phyloP scores from a whole-genome alignment of 2,888 invertebrate genomes.

The Scaptomyza cyrtandrae region DNA sequence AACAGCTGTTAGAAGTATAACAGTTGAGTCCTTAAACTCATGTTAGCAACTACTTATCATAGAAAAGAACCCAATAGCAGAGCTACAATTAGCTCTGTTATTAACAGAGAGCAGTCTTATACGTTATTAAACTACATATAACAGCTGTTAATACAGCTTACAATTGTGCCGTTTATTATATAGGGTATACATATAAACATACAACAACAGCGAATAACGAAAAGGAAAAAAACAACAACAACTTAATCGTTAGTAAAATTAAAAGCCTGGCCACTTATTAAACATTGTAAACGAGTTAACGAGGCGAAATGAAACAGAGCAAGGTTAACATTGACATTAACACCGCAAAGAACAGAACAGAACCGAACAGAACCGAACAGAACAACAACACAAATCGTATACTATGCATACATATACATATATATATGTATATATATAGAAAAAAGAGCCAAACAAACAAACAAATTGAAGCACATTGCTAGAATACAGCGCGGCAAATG shows the following conservation, averaged over 20 bases:
- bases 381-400: slow-evolving; percentile 27
- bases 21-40: not conserved
- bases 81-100: not conserved
- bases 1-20: not conserved
- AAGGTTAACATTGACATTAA: slow-evolving; percentile 80
- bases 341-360: slow-evolving; percentile 67
- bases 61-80: not conserved
- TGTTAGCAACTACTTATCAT: not conserved
- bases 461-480: slow-evolving; percentile 64
- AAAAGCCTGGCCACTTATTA: slow-evolving; percentile 59
- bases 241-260: slow-evolving; percentile 42
- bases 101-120: not conserved
- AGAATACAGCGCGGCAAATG: slow-evolving; percentile 45
- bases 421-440: not conserved
- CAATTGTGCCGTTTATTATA: not conserved
- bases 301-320: slow-evolving; percentile 74
- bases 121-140: not conserved
- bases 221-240: slow-evolving; percentile 12
- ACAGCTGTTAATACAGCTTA: not conserved
- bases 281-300: slow-evolving; percentile 74
- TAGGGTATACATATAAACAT: not conserved
- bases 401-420: not conserved
- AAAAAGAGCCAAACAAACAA: slow-evolving; percentile 51
- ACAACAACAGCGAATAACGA: slow-evolving; percentile 13
- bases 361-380: too few relatives aligned